Conservation (phyloP, 1,140 invertebrate genomes). For the Mercenaria mercenaria region DNA sequence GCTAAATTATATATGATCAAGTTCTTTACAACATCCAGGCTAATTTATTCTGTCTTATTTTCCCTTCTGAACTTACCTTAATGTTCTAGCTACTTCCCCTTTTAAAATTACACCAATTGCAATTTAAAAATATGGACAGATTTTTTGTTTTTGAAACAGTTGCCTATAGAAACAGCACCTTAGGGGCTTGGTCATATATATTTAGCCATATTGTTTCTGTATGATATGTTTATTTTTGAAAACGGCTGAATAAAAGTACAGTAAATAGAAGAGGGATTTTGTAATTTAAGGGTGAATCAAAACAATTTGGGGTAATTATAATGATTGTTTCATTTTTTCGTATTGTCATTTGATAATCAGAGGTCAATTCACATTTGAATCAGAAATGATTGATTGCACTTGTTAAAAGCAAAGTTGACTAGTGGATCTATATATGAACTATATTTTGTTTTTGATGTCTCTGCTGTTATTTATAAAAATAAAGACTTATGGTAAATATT, state of each 20-base stretch:
- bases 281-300: not conserved
- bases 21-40: not conserved
- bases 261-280: not conserved
- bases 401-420: too few relatives aligned
- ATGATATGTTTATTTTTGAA: constrained; percentile 22
- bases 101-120: too few relatives aligned
- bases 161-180: too few relatives aligned
- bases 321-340: not conserved
- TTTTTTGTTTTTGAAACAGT: too few relatives aligned
- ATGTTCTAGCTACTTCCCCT: not conserved
- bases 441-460: too few relatives aligned
- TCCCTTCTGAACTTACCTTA: not conserved
- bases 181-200: not conserved
- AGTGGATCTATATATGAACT: too few relatives aligned
- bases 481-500: too few relatives aligned
- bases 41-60: too few relatives aligned
- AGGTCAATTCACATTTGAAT: not conserved
- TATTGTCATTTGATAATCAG: not conserved
- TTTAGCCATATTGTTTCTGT: not conserved
- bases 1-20: not conserved
- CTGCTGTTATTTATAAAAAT: too few relatives aligned
- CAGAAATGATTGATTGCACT: not conserved
- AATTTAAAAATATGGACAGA: not conserved
- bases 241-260: not conserved
- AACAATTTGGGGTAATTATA: not conserved